phyloP scores from a whole-genome alignment of 2,797 vertebrate species.

The Spinus olivaceus region DNA sequence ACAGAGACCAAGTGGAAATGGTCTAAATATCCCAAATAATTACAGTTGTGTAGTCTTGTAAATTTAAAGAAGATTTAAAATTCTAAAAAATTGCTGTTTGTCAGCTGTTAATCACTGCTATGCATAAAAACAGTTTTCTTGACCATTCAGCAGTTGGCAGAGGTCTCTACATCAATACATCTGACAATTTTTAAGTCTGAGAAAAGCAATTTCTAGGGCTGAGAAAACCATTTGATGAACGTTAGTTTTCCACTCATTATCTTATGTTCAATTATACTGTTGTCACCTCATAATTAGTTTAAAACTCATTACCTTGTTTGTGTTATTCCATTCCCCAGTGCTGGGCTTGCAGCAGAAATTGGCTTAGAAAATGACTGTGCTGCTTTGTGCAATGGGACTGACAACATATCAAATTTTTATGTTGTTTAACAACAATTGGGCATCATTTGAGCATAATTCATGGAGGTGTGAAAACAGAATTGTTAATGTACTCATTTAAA shows the following conservation, averaged over 20 bases:
- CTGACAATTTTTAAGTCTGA: background rate
- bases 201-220: background rate
- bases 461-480: constrained; percentile 55
- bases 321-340: constrained; percentile 52
- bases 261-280: constrained; percentile 57
- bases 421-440: constrained; percentile 62
- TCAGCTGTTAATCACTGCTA: background rate
- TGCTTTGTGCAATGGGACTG: constrained; percentile 55
- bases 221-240: constrained; percentile 31
- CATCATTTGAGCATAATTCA: constrained; percentile 53
- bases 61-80: background rate
- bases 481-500: constrained; percentile 56
- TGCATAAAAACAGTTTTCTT: background rate
- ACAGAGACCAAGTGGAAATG: background rate
- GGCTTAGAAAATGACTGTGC: constrained; percentile 42
- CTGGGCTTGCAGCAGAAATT: constrained; percentile 52
- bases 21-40: background rate
- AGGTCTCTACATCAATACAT: background rate
- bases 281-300: constrained; percentile 65
- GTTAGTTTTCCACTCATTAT: constrained; percentile 55
- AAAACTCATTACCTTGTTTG: constrained; percentile 60
- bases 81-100: background rate
- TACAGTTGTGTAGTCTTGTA: background rate
- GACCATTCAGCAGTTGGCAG: background rate
- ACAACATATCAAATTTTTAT: constrained; percentile 51